A percentile compares a stretch with the other conserved stretches of the same genome.
These are phyloP conservation scores for Vidua chalybeata DNA, from an alignment of 2,113 vertebrate species.

Conservation along the genomic window DNA sequence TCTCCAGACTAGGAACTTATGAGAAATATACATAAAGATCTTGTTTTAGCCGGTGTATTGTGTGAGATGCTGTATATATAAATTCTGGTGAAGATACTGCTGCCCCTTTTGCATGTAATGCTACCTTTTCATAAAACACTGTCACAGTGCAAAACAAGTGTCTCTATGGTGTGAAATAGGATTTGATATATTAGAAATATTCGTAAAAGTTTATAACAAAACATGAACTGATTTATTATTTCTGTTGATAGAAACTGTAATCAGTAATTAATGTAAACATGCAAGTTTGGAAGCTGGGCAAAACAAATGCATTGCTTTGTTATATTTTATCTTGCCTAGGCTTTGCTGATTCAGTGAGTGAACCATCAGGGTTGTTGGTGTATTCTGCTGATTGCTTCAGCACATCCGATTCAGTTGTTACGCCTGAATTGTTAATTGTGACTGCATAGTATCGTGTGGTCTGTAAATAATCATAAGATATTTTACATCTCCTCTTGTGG, in stretches of 20 bases:
- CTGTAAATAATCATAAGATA: not conserved
- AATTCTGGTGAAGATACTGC: not conserved
- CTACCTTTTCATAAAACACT: not conserved
- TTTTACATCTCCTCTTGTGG: not conserved
- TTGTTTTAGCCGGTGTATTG: not conserved
- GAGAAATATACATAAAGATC: not conserved
- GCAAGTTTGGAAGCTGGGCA: not conserved
- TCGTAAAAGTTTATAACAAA: not conserved
- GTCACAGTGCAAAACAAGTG: not conserved
- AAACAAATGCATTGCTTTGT: not conserved
- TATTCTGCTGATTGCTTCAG: not conserved
- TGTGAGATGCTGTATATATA: not conserved
- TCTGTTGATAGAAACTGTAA: not conserved
- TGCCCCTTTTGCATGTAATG: not conserved
- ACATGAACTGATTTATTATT: not conserved
- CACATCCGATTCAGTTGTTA: not conserved
- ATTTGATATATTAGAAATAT: not conserved
- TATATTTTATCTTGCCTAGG: not conserved
- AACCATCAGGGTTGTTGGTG: not conserved
- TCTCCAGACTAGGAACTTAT: not conserved
- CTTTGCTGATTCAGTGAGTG: not conserved
- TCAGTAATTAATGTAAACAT: not conserved
- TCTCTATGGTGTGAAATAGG: not conserved
- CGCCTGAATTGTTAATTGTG: not conserved
- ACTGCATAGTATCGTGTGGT: not conserved